A percentile compares a stretch with the other conserved stretches of the same genome.
phyloP scores from a whole-genome alignment of 2,888 invertebrate species.

The Platerodrilus igneus region DNA sequence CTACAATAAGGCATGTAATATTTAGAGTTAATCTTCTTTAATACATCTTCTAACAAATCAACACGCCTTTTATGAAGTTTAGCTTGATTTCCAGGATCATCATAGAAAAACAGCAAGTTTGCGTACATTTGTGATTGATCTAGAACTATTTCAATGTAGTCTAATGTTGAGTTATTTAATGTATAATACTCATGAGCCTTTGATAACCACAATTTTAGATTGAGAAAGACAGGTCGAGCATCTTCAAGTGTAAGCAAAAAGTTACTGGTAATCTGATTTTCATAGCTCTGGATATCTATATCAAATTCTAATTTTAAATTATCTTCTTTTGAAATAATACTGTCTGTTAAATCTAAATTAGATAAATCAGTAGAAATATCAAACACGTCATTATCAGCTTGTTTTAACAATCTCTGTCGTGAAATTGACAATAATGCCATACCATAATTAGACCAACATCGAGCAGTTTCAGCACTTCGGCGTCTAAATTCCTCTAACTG shows the following conservation, averaged over 20 bases:
- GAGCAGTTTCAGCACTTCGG: slow-evolving; percentile 77
- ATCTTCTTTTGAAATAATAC: slow-evolving; percentile 53
- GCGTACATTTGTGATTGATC: slow-evolving; percentile 75
- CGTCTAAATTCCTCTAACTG: slow-evolving; percentile 70
- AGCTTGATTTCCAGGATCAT: no score
- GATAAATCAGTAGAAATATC: slow-evolving; percentile 54
- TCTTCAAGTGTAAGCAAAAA: slow-evolving; percentile 75
- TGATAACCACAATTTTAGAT: slow-evolving; percentile 72
- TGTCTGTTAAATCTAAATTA: slow-evolving; percentile 50
- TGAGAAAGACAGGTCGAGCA: slow-evolving; percentile 75
- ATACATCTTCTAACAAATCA: no score
- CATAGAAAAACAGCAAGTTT: no score
- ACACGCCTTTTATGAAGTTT: no score
- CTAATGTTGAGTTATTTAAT: slow-evolving; percentile 79
- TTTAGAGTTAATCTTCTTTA: no score
- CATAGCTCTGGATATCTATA: slow-evolving; percentile 56
- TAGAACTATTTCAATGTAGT: slow-evolving; percentile 77
- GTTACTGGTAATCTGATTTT: slow-evolving; percentile 62
- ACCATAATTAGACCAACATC: slow-evolving; percentile 91
- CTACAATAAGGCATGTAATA: no score
- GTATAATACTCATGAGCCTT: slow-evolving; percentile 80
- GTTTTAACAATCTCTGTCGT: slow-evolving; percentile 64
- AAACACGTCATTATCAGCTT: no score
- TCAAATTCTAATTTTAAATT: slow-evolving; percentile 53
- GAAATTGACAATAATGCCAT: slow-evolving; percentile 71